Evolutionary conservation across 2,888 invertebrate species (phyloP).

Genomic region (Minunthozetes semirufus): DNA sequence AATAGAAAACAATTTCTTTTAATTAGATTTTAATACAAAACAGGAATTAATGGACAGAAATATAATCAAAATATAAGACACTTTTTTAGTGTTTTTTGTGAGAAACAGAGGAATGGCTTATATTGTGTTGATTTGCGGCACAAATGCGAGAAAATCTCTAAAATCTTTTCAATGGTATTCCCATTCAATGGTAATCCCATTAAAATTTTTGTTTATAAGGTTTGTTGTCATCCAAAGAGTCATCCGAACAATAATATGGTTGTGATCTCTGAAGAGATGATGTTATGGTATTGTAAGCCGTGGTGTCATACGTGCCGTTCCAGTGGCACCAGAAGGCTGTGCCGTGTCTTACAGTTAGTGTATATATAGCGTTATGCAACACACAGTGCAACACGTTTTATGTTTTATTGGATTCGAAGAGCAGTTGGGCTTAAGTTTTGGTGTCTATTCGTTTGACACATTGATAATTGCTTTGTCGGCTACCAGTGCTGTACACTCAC

Average conservation of each 20-base stretch:
- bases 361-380: constrained; percentile 14
- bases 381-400: constrained; percentile 15
- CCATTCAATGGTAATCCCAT: no score
- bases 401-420: constrained; percentile 25
- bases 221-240: no score
- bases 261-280: background rate
- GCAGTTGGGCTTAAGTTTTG: constrained; percentile 27
- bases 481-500: background rate
- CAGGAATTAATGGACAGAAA: background rate
- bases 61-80: no score
- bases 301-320: no score
- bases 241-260: no score
- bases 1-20: background rate
- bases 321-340: no score
- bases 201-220: no score
- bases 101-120: no score
- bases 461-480: constrained; percentile 32
- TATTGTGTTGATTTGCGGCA: no score
- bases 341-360: background rate
- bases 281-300: background rate
- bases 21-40: background rate
- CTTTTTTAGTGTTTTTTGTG: no score
- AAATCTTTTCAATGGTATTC: no score
- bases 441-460: constrained; percentile 31
- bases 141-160: no score